Conservation (phyloP, 1,140 invertebrate species). For the Hydropsyche tenuis region DNA sequence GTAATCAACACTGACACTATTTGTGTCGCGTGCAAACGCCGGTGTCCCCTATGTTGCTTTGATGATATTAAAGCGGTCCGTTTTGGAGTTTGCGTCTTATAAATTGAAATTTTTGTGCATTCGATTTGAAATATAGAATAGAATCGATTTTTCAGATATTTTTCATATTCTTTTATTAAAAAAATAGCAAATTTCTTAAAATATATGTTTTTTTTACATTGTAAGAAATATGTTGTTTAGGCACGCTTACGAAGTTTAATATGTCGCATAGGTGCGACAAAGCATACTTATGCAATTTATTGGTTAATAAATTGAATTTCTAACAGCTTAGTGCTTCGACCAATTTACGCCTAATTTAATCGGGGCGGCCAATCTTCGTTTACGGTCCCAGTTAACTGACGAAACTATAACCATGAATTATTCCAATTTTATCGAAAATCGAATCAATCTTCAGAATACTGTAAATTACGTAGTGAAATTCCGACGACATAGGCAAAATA, state of each 20-base stretch:
- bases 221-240: no score
- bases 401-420: background rate
- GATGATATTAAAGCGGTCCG: no score
- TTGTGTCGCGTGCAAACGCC: no score
- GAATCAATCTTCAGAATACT: background rate
- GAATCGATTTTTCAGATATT: no score
- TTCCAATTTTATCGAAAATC: background rate
- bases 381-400: background rate
- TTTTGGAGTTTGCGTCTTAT: background rate
- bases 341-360: constrained; percentile 16
- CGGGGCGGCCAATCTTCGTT: background rate
- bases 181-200: no score
- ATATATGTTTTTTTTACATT: no score
- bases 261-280: no score
- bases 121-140: no score
- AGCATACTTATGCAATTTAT: background rate
- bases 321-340: background rate
- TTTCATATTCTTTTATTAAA: no score
- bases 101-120: no score
- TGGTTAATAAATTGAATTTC: constrained; percentile 9
- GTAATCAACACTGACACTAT: background rate
- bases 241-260: no score
- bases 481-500: background rate
- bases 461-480: background rate
- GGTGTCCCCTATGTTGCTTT: background rate